phyloP scores from a whole-genome alignment of 2,888 invertebrate genomes.

The Argyra leucocephala region DNA sequence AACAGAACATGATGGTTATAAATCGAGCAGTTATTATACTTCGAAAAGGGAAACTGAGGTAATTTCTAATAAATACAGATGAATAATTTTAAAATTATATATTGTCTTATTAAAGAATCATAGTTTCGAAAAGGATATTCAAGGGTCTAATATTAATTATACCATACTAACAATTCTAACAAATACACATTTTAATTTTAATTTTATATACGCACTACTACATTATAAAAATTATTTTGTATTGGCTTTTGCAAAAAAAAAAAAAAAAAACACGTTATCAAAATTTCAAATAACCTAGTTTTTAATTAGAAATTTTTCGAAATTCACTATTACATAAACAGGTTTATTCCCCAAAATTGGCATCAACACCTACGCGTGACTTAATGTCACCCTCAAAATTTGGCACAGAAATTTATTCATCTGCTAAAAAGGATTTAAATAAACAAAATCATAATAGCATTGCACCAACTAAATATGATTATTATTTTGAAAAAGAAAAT shows the following conservation, averaged over 20 bases:
- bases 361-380: constrained; percentile 30
- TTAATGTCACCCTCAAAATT: constrained; percentile 35
- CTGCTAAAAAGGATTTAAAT: constrained; percentile 34
- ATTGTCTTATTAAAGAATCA: too few relatives aligned
- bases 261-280: not conserved
- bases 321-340: not conserved
- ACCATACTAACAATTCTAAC: not conserved
- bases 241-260: not conserved
- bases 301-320: constrained; percentile 1
- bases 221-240: not conserved
- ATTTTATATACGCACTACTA: not conserved
- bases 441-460: constrained; percentile 26
- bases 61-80: constrained; percentile 25
- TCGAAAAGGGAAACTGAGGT: constrained; percentile 41
- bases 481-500: constrained; percentile 43
- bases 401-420: constrained; percentile 34
- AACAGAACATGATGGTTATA: constrained; percentile 37
- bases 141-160: too few relatives aligned
- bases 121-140: not conserved
- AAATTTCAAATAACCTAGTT: not conserved
- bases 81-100: too few relatives aligned
- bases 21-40: constrained; percentile 37
- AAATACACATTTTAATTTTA: not conserved
- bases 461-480: constrained; percentile 34
- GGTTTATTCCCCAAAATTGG: constrained; percentile 28